Base-by-base conservation (phyloP, 2,113 vertebrate genomes). In the Pangasianodon hypophthalmus region DNA sequence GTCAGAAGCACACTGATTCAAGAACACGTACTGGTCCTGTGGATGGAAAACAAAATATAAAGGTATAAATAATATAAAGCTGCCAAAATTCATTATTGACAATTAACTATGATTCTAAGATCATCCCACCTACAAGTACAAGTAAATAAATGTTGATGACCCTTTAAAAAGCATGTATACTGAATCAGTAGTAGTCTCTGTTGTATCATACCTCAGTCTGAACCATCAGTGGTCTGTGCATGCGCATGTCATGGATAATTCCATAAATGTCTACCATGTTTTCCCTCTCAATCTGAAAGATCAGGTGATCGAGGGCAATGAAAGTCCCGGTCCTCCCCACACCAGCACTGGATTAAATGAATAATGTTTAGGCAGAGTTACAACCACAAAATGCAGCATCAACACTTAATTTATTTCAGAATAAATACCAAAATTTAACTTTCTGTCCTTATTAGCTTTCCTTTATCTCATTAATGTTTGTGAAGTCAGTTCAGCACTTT, bases 281-380 rank as follows among this genome's bases (percentile, higher is more conserved):
- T 92, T 99, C 97, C 60, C 97, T 96, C 91, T 99, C 98, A 11
- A 99, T 97, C 95, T 99, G 98, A 92, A 97, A 97, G 92, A 98
- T 97, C 62, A 99, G 95, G 9, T 95, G 96, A 87, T 99, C 98
- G 0, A 99, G 97, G 91, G 98, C 96, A 29, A 99, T 98, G 88
- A 99, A 98, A 0, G 98, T 99, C 13, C 98, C 98, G 0, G 98
- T 99, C 86, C 98, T 97, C 6, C 98, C 98, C 0, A 99, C 98
- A 0, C 98, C 98, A 52, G 98, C 98, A 29, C 98, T 99, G 95
- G 3, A 75, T 71, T 56, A 16, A 44, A 62, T 60, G 0, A 84
- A 84, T 29, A 84, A 83, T 58, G 19, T 56, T 58, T 24, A 58
- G 19, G n/a, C 77, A 80, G 10, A 56, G 50, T 41, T 60, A 64